Conservation (phyloP, 2,797 vertebrate species). For the Mormyrus hasselquistii region DNA sequence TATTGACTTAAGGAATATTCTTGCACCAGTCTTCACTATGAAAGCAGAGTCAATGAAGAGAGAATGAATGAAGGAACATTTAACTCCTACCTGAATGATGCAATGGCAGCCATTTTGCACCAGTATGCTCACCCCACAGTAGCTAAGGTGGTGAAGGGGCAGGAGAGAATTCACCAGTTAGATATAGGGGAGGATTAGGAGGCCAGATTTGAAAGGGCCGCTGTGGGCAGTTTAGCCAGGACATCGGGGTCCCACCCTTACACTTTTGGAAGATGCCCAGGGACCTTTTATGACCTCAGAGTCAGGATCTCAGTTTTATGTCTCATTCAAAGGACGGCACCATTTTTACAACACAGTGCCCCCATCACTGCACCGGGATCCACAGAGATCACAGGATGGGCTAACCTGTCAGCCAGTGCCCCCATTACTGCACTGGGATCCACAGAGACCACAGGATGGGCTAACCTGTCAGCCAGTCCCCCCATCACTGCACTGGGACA, state of each 20-base stretch:
- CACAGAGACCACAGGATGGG: not conserved
- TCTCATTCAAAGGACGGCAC: not conserved
- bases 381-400: no score
- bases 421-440: not conserved
- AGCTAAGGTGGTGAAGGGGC: not conserved
- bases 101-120: no score
- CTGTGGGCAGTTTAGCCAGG: not conserved
- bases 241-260: not conserved
- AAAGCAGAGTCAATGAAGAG: not conserved
- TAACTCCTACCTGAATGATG: not conserved
- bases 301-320: not conserved
- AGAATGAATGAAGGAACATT: not conserved
- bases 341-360: not conserved
- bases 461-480: no score
- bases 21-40: not conserved
- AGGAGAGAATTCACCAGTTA: not conserved
- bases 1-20: not conserved
- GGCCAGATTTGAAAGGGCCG: not conserved
- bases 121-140: not conserved
- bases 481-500: not conserved
- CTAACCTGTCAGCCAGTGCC: not conserved
- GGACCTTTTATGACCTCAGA: not conserved
- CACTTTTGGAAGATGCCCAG: not conserved
- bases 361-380: no score
- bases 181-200: not conserved